Evolutionary conservation across 1,140 invertebrate genomes (phyloP).

Genomic region (Condylostylus longicornis): DNA sequence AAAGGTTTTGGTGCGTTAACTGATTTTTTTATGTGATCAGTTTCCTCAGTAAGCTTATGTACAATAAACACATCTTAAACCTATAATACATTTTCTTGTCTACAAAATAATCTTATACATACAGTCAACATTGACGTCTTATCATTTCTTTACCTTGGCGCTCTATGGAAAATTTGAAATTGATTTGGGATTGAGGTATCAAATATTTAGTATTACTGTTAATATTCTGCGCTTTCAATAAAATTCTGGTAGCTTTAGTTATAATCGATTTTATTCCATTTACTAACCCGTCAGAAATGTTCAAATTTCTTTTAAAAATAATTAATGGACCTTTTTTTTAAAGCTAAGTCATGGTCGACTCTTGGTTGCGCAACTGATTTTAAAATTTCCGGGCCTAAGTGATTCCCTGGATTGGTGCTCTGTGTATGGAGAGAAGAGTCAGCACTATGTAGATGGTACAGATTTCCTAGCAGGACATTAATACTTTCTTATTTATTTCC

Average conservation of each 20-base stretch:
- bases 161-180: too few species aligned
- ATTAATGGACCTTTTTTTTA: constrained; percentile 32
- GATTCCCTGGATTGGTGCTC: too few species aligned
- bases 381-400: constrained; percentile 30
- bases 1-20: too few species aligned
- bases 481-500: constrained; percentile 22
- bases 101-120: too few species aligned
- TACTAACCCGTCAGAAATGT: constrained; percentile 31
- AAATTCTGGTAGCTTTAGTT: constrained; percentile 28
- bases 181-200: constrained; percentile 31
- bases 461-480: constrained; percentile 17
- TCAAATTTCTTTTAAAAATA: constrained; percentile 32
- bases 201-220: constrained; percentile 33
- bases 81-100: too few species aligned
- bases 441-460: constrained; percentile 24
- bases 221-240: constrained; percentile 32
- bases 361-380: constrained; percentile 29
- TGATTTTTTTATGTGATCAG: too few species aligned
- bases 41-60: too few species aligned
- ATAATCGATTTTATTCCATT: constrained; percentile 33
- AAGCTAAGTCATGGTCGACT: constrained; percentile 26
- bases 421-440: too few species aligned
- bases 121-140: constrained; percentile 32
- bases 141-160: too few species aligned
- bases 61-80: too few species aligned